Conservation (phyloP, 2,797 vertebrate genomes). For the Falco naumanni region DNA sequence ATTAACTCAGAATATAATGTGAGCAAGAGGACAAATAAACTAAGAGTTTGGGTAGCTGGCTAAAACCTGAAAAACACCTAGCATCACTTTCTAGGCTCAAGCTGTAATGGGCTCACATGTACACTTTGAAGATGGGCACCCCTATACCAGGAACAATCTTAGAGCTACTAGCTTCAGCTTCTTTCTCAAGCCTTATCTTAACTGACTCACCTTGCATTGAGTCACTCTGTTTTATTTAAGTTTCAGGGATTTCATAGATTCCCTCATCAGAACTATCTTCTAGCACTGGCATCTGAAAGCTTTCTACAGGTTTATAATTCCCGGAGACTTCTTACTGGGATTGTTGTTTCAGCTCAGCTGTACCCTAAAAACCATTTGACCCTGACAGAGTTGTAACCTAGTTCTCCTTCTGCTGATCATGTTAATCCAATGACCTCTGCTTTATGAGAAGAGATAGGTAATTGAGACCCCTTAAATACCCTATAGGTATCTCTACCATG, state of each 20-base stretch:
- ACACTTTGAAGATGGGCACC: background rate
- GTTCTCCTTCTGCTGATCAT: background rate
- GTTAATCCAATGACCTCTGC: background rate
- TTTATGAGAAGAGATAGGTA: background rate
- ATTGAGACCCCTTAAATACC: background rate
- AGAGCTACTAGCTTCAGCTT: background rate
- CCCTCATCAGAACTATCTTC: background rate
- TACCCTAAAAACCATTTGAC: background rate
- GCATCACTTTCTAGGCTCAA: background rate
- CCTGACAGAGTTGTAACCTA: background rate
- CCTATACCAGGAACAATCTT: background rate
- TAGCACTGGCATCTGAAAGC: background rate
- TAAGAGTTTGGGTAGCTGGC: background rate
- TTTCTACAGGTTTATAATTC: background rate
- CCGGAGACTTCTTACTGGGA: background rate
- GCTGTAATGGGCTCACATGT: rapidly evolving
- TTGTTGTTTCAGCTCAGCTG: background rate
- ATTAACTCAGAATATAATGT: background rate
- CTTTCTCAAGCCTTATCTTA: background rate
- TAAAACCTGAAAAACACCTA: background rate
- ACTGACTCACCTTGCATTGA: background rate
- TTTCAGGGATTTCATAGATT: background rate
- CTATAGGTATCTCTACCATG: background rate
- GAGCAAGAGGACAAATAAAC: background rate
- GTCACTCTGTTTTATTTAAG: background rate